phyloP scores from a whole-genome alignment of 2,888 invertebrate genomes.

The Sminthurides aquaticus region DNA sequence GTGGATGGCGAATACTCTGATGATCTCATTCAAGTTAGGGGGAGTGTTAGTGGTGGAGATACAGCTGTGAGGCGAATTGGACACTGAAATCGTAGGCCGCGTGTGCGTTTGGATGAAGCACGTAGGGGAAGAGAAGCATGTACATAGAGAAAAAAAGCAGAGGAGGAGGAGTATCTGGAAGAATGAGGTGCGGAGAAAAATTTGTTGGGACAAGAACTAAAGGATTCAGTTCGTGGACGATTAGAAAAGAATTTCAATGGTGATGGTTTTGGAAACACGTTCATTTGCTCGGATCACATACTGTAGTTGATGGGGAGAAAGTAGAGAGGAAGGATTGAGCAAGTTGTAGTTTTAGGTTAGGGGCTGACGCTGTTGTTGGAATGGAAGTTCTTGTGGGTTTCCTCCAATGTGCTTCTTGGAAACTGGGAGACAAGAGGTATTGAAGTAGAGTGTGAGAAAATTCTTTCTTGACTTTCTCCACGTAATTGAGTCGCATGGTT shows the following conservation, averaged over 20 bases:
- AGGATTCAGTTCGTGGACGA: not conserved
- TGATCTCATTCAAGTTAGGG: not conserved
- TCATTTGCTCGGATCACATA: not conserved
- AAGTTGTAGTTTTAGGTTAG: too few relatives aligned
- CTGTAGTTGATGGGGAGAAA: too few relatives aligned
- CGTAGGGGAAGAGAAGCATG: too few relatives aligned
- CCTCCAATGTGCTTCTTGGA: not conserved
- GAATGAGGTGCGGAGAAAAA: not conserved
- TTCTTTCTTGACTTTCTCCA: not conserved
- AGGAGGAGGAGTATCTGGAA: too few relatives aligned
- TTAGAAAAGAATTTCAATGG: not conserved
- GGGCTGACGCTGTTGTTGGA: not conserved
- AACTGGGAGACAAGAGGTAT: not conserved
- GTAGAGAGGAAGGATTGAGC: too few relatives aligned
- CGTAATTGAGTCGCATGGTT: not conserved
- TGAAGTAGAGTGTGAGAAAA: not conserved
- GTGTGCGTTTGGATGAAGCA: too few relatives aligned
- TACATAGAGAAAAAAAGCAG: too few relatives aligned
- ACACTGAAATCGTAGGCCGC: too few relatives aligned
- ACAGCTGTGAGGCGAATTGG: too few relatives aligned
- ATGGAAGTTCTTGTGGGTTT: too few relatives aligned
- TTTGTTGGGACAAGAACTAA: not conserved
- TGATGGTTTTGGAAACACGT: not conserved
- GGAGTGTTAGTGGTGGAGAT: not conserved
- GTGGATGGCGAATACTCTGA: not conserved